phyloP scores from a whole-genome alignment of 2,797 vertebrate species.

The Rhynchonycteris naso region DNA sequence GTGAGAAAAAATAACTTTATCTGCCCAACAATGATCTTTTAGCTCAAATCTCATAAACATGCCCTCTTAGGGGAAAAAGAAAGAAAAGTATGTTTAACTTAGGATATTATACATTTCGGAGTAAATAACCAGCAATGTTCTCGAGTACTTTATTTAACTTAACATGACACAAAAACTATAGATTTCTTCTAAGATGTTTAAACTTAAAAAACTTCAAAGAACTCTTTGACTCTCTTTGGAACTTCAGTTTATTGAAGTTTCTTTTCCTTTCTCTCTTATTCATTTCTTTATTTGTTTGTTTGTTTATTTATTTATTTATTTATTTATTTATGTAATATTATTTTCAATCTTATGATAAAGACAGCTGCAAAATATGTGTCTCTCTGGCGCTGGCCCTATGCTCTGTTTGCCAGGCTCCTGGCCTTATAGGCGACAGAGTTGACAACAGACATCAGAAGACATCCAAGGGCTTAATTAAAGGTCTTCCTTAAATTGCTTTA shows the following conservation, averaged over 20 bases:
- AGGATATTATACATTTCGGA: not conserved
- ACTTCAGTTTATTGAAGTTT: not conserved
- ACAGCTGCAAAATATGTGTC: not conserved
- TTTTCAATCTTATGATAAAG: not conserved
- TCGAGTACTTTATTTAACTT: not conserved
- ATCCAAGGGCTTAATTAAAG: conserved; percentile 19
- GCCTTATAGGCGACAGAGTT: not conserved
- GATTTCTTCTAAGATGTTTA: not conserved
- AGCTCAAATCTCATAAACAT: not conserved
- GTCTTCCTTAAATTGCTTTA: not conserved
- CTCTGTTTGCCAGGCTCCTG: not conserved
- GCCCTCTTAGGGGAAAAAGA: not conserved
- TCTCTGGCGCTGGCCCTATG: not conserved
- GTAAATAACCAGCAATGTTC: not conserved
- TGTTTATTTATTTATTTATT: too few species aligned
- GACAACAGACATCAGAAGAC: conserved; percentile 13
- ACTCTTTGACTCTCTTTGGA: not conserved
- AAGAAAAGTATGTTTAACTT: not conserved
- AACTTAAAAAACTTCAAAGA: not conserved
- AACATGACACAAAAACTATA: not conserved
- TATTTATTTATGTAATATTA: not conserved
- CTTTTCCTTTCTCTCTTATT: not conserved
- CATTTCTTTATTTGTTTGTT: too few species aligned
- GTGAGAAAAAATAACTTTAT: too few species aligned
- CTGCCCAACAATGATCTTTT: not conserved